Conservation (phyloP, 2,888 invertebrate genomes). For the Drosophila siamana region DNA sequence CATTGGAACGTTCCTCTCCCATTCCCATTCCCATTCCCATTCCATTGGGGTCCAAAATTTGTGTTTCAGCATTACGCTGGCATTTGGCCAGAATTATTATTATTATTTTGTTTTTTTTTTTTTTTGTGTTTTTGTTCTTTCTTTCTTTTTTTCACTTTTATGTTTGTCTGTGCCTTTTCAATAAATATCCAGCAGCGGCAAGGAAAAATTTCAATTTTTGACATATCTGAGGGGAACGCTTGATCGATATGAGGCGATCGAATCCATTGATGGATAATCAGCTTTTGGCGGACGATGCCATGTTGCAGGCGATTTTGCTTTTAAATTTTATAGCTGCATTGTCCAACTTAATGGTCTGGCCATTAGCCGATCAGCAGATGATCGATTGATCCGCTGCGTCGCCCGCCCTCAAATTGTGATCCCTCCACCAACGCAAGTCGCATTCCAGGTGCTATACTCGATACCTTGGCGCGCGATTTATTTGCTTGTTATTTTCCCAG, state of each 20-base stretch:
- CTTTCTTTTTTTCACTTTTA: constrained; percentile 68
- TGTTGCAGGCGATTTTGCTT: constrained; percentile 58
- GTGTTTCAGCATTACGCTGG: constrained; percentile 60
- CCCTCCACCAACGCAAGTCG: not conserved
- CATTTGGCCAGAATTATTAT: constrained; percentile 78
- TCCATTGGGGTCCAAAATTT: constrained; percentile 45
- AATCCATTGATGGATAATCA: constrained; percentile 5
- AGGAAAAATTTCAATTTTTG: constrained; percentile 63
- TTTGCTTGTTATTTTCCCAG: too few species aligned
- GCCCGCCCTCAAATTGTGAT: not conserved
- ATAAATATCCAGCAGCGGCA: constrained; percentile 66
- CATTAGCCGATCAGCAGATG: constrained; percentile 65
- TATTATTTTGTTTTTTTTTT: not conserved
- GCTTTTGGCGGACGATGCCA: constrained; percentile 22
- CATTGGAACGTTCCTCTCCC: constrained; percentile 21
- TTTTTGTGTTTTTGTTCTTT: not conserved
- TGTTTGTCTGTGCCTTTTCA: constrained; percentile 80
- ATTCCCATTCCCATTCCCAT: constrained; percentile 15
- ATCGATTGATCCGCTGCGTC: constrained; percentile 8
- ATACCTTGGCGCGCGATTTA: too few species aligned
- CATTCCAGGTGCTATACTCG: not conserved
- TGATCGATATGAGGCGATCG: constrained; percentile 45
- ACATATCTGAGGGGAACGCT: constrained; percentile 63
- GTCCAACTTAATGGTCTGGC: constrained; percentile 73
- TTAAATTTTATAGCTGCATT: constrained; percentile 75